Conservation (phyloP, 1,140 invertebrate genomes). For the Diachasmimorpha longicaudata region DNA sequence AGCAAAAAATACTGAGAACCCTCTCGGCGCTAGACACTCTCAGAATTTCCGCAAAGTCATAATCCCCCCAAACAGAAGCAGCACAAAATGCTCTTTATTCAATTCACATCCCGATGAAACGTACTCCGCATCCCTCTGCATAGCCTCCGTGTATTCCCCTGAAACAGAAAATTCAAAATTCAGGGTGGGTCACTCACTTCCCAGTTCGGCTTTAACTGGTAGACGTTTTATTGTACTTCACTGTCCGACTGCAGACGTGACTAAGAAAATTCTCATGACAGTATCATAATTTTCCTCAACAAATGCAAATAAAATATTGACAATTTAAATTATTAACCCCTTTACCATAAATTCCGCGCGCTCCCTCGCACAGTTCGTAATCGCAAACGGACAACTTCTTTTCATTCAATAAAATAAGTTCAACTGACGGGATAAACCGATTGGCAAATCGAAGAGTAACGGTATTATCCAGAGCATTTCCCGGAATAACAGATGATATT, state of each 20-base stretch:
- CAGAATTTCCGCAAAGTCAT: background rate
- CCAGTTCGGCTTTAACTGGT: no score
- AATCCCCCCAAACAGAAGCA: constrained; percentile 4
- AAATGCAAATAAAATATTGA: no score
- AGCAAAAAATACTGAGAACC: background rate
- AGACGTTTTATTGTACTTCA: no score
- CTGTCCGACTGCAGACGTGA: no score
- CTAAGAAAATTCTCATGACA: no score
- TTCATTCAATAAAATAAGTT: background rate
- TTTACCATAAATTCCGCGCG: no score
- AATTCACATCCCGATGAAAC: constrained; percentile 39
- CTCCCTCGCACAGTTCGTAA: no score
- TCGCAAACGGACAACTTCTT: background rate
- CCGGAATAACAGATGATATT: background rate
- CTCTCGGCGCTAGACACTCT: background rate
- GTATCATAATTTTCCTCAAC: no score
- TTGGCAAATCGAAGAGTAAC: background rate
- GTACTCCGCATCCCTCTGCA: constrained; percentile 58
- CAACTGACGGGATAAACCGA: background rate
- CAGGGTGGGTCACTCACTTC: no score
- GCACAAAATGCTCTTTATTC: background rate
- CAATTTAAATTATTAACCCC: no score
- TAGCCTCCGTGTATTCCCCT: constrained; percentile 61
- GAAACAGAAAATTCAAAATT: constrained; percentile 19
- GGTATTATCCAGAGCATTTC: background rate